Base-by-base conservation (phyloP, 2,797 vertebrate species). In the Cottoperca gobio region DNA sequence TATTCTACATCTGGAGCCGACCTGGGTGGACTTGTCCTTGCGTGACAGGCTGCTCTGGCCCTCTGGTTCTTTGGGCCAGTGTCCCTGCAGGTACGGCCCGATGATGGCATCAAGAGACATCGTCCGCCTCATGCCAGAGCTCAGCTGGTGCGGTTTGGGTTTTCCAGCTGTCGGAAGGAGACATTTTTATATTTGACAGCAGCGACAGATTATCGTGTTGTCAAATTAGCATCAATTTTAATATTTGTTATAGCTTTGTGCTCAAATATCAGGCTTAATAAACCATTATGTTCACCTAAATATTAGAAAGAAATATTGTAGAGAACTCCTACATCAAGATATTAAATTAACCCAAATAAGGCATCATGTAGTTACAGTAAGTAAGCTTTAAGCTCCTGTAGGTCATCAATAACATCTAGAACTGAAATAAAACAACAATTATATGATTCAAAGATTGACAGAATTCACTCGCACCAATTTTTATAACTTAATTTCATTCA, bases 1-100 rank as follows among this genome's bases (percentile, higher is more conserved):
- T 40, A 31, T 42, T 60, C 24, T 61, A 43, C 6, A 50, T 78
- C 24, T 17, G 10, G n/a, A 31, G 66, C 87, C 42, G 35, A 97
- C 97, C 97, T 97, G 96, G 55, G 96, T 97, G 40, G 96, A 95
- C 86, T 97, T 96, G 93, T 97, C 96, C 82, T 94, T 95, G 88
- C 88, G 84, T 79, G 91, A 92, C 2, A 80, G 86, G 71, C 91
- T 61, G 70, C 86, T 86, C 11, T 75, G 88, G 74, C 90, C 92
- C 53, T 96, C 96, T 0, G 88, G 75, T 24, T 97, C 96, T 84
- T 96, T 95, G 0, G 96, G 96, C 96, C 97, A 97, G 83, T 97
- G 96, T 54, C 97, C 96, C 87, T 96, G 88, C 84, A 97, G 95
- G 89, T 97, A 97, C 0, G 96, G 95, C 54, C 95, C 96, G 58